A percentile compares a stretch with the other conserved stretches of the same genome.
phyloP scores from a whole-genome alignment of 2,113 vertebrate genomes.

The Pardalotus punctatus region DNA sequence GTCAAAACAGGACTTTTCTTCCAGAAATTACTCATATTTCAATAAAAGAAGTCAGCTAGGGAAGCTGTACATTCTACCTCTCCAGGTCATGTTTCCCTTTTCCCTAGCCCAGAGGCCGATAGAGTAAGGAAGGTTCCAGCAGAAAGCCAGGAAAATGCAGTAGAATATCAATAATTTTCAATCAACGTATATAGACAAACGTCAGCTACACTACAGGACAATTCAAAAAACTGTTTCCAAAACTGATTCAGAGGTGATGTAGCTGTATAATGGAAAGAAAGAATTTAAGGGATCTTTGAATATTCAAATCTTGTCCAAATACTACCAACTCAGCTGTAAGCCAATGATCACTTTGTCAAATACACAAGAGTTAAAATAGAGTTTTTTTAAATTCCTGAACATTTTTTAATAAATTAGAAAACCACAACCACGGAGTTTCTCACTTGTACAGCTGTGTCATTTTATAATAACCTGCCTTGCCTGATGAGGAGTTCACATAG shows the following conservation, averaged over 20 bases:
- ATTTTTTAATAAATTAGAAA: not conserved
- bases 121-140: not conserved
- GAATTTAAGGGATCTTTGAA: not conserved
- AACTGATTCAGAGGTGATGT: not conserved
- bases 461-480: not conserved
- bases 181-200: not conserved
- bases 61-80: not conserved
- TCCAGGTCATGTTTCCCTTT: not conserved
- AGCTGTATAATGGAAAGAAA: not conserved
- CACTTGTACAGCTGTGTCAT: not conserved
- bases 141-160: not conserved
- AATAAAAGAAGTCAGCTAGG: not conserved
- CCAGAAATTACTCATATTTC: not conserved
- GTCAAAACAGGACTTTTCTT: not conserved
- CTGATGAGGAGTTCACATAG: not conserved
- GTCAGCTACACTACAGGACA: not conserved
- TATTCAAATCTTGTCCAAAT: not conserved
- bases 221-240: not conserved
- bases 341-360: not conserved
- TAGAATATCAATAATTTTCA: slow-evolving; percentile 21
- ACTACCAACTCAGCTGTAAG: not conserved
- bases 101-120: not conserved
- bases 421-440: not conserved
- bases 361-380: not conserved
- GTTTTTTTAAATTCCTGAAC: not conserved